phyloP scores from a whole-genome alignment of 2,797 vertebrate species.

The Leucoraja ocellata region DNA sequence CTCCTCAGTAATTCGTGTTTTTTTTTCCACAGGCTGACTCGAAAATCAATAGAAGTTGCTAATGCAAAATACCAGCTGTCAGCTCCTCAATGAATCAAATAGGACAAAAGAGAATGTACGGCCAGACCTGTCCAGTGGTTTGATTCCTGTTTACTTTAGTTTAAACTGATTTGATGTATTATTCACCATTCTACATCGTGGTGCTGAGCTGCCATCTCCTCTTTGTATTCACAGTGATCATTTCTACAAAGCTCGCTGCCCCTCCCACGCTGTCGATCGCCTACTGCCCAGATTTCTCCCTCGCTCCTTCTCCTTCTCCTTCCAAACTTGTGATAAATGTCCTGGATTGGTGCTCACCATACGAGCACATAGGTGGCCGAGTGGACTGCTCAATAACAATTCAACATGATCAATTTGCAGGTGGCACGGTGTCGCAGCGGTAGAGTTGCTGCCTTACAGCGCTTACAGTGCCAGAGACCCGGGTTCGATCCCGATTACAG shows the following conservation, averaged over 20 bases:
- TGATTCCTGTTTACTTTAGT: not conserved
- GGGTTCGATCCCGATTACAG: too few relatives aligned
- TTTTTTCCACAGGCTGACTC: not conserved
- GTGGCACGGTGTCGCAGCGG: too few relatives aligned
- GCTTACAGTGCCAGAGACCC: too few relatives aligned
- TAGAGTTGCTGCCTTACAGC: too few relatives aligned
- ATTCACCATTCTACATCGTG: not conserved
- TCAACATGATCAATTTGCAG: too few relatives aligned
- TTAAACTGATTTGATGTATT: not conserved
- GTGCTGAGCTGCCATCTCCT: not conserved
- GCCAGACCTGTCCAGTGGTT: not conserved
- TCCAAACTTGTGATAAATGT: not conserved
- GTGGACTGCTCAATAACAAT: too few relatives aligned
- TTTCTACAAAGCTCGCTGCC: not conserved
- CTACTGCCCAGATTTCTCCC: not conserved
- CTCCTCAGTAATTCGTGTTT: not conserved
- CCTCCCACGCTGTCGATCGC: not conserved
- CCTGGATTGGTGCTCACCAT: not conserved
- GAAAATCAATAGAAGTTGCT: slow-evolving; percentile 15
- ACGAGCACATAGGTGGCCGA: not conserved
- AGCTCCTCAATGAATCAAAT: not conserved
- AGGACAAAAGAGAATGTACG: not conserved
- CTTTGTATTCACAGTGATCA: not conserved
- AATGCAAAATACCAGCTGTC: slow-evolving; percentile 14
- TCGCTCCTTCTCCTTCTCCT: not conserved